A percentile compares a stretch with the other conserved stretches of the same genome.
Evolutionary conservation across 1,140 invertebrate genomes (phyloP).

Genomic region (Ceratina japonica): DNA sequence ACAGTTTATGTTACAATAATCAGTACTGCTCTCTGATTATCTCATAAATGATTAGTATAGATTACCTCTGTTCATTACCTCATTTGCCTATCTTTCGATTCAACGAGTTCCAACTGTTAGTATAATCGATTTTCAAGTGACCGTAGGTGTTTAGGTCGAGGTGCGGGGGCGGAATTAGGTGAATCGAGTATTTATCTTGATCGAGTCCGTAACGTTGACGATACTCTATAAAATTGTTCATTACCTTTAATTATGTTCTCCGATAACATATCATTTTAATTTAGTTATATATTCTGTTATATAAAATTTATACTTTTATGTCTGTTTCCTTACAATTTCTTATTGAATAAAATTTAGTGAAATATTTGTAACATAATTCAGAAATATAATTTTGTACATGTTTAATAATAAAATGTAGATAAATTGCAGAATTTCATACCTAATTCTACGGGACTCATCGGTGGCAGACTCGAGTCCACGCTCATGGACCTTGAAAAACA

Average conservation of each 20-base stretch:
- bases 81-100: constrained; percentile 83
- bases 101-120: constrained; percentile 85
- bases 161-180: constrained; percentile 68
- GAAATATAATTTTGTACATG: too few species aligned
- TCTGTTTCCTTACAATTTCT: neutral
- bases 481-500: neutral
- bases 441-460: neutral
- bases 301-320: neutral
- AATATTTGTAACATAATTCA: too few species aligned
- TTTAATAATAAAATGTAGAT: too few species aligned
- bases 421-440: constrained; percentile 16
- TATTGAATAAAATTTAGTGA: too few species aligned
- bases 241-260: too few species aligned
- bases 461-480: neutral
- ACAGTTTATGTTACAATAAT: constrained; percentile 11
- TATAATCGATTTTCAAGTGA: constrained; percentile 87
- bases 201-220: neutral
- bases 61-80: too few species aligned
- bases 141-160: constrained; percentile 85
- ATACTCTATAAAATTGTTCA: neutral
- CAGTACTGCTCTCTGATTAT: neutral
- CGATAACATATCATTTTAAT: neutral
- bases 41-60: too few species aligned
- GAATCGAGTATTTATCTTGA: constrained; percentile 57
- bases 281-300: neutral